Evolutionary conservation across 2,113 vertebrate genomes (phyloP), one percentile per base, ranked within the genome.

Genomic region (Sander vitreus): DNA sequence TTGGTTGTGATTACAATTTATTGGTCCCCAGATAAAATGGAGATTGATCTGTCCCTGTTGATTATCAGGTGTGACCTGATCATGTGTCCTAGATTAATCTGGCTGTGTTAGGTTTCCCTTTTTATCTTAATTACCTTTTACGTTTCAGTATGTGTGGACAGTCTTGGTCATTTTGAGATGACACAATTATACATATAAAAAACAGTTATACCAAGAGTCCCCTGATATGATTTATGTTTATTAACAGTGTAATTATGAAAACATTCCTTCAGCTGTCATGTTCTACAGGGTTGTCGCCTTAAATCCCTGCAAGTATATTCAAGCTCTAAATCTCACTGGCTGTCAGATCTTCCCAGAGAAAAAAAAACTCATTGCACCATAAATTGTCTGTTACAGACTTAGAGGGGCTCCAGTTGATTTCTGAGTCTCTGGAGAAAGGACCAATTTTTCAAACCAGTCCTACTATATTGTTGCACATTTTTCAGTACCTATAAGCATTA

Each of bases 1-100:
- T 60, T 75, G 66, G 63, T 75, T 84, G 74, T 91, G 87, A 95
- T 94, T 90, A 58, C 88, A 89, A 87, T 92, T 92, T 92, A 94
- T 93, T 80, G 79, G 83, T 79, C 59, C 78, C 58, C 21, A 55
- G 72, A 81, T 78, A 68, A 81, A 83, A 58, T n/a, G 1, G 30
- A 66, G 70, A 69, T 72, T 47, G 33, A 59, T 67, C 36, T 36
- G n/a, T 65, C 64, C 33, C 51, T 58, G 55, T 64, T 79, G n/a
- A 70, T 83, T 80, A 64, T 80, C 72, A 75, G 78, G 78, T 71
- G 71, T 70, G 73, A 85, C 70, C 57, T 73, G 63, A 88, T 88
- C 43, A 59, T 33, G 27, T 66, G 70, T 48, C 27, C 15, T 14
- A 36, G 43, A 71, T 67, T 76, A 43, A 81, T 80, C 75, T 33